Base-by-base conservation (phyloP, 1,140 invertebrate genomes). In the Zelostemma sp. region DNA sequence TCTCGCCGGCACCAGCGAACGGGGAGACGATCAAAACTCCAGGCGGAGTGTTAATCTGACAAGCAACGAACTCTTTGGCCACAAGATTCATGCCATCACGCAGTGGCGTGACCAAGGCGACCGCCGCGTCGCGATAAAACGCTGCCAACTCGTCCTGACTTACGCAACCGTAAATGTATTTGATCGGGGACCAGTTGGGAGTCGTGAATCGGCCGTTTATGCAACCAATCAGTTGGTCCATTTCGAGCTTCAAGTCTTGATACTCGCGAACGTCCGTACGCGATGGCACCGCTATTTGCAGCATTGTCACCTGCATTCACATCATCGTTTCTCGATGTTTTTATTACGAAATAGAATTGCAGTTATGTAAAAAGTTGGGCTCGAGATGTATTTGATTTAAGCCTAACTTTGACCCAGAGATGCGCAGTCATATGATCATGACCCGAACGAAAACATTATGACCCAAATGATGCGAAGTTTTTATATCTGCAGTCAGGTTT, bases 11-110 rank as follows among this genome's bases (percentile, higher is more conserved):
- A 1, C 95, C 94, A 56, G 95, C 95, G 80, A 97, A 96, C 0
- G 94, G 94, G 0, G 94, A 96, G 1, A 97, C 90, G 40, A 97
- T 93, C 3, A 97, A 81, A 0, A 97, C 95, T 5, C 95, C 95
- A 0, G 94, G 93, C 0, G 93, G 90, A 9, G 90, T 90, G 64
- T 95, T 94, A 6, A 95, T 95, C 82, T 96, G 95, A 77, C 95
- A 96, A 3, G 95, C 95, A 1, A 96, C 94, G 75, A 95, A 97
- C 81, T 97, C 95, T 82, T 97, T 97, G 3, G 95, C 95, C 0
- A 97, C 95, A 40, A 97, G 86, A 85, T 97, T 97, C 95, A 97
- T 97, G 41, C 95, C 95, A 79, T 97, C 95, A 40, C 95, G 85
- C 0, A 96, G 81, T 0, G 95, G 95, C 0, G 95, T 96, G 0